Evolutionary conservation across 2,888 invertebrate species (phyloP).

Genomic region (Julus scanicus): DNA sequence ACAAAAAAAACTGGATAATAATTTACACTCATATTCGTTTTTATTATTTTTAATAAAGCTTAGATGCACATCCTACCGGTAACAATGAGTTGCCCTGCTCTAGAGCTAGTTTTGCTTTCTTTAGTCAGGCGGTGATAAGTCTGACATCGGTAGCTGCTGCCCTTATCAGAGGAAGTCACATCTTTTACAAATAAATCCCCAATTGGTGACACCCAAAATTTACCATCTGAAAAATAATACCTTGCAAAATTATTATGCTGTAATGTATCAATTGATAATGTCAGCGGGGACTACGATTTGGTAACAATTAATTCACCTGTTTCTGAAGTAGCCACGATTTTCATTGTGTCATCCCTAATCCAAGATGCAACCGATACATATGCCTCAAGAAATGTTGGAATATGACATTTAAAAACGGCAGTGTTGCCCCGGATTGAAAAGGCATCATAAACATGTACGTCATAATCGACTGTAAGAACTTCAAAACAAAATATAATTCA

Average conservation of each 20-base stretch:
- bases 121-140: constrained; percentile 49
- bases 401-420: constrained; percentile 54
- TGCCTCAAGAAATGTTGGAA: constrained; percentile 49
- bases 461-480: constrained; percentile 54
- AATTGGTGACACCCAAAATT: constrained; percentile 54
- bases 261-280: background rate
- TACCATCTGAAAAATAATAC: constrained; percentile 48
- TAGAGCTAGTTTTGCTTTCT: constrained; percentile 47
- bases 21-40: too few relatives aligned
- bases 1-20: too few relatives aligned
- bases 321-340: constrained; percentile 48
- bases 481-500: background rate
- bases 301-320: background rate
- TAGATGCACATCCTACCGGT: too few relatives aligned
- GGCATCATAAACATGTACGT: constrained; percentile 50
- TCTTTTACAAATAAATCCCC: constrained; percentile 51
- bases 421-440: constrained; percentile 51
- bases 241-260: background rate
- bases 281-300: background rate
- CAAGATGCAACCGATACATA: constrained; percentile 53
- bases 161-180: constrained; percentile 41
- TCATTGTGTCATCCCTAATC: constrained; percentile 52
- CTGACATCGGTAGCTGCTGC: constrained; percentile 49
- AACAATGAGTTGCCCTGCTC: constrained; percentile 51
- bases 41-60: too few relatives aligned